Conservation (phyloP, 2,888 invertebrate genomes). For the Microctonus brassicae region DNA sequence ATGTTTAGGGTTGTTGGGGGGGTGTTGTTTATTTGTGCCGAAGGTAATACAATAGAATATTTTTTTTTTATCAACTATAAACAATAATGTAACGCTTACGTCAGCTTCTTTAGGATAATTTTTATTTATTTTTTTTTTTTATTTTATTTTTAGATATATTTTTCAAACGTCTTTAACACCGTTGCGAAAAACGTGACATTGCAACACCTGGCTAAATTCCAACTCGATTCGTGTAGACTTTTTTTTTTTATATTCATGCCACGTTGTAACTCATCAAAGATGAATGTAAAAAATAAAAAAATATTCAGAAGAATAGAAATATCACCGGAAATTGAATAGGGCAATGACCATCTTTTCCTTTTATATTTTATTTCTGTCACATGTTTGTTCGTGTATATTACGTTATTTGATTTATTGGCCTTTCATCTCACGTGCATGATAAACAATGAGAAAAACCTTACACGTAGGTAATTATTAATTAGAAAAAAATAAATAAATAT, state of each 20-base stretch:
- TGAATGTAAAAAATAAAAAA: background rate
- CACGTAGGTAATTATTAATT: too few species aligned
- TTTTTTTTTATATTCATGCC: constrained; percentile 28
- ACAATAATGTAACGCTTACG: background rate
- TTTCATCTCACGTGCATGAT: too few species aligned
- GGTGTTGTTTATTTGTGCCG: too few species aligned
- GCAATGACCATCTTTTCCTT: constrained; percentile 26
- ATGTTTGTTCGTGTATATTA: background rate
- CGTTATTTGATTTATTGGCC: background rate
- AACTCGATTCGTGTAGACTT: constrained; percentile 19
- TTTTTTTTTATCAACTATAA: constrained; percentile 4
- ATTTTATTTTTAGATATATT: too few species aligned
- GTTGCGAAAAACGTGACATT: background rate
- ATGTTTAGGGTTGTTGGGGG: background rate
- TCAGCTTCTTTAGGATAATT: constrained; percentile 1
- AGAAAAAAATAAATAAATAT: too few species aligned
- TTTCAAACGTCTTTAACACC: background rate
- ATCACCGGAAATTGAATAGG: constrained; percentile 27
- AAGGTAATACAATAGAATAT: background rate
- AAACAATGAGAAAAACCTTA: background rate
- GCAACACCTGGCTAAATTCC: constrained; percentile 20
- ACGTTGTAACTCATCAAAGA: background rate
- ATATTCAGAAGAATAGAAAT: background rate
- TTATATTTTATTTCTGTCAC: background rate
- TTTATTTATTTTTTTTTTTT: background rate